Conservation (phyloP, 2,797 vertebrate genomes). For the Sebastes baramenuke region DNA sequence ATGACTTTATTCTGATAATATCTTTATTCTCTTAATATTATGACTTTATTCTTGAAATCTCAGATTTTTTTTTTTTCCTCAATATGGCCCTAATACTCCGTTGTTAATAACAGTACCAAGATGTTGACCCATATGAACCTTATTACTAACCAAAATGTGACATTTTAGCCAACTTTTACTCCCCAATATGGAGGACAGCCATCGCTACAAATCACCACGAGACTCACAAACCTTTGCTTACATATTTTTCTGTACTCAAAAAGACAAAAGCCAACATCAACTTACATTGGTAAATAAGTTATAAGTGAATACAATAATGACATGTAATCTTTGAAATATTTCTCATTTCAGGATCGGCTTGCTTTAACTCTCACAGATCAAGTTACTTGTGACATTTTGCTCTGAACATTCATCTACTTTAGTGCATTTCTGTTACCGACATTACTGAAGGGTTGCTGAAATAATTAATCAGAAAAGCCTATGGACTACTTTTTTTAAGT, state of each 20-base stretch:
- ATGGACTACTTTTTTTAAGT: conserved; percentile 51
- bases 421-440: fast-evolving
- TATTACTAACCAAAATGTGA: background rate
- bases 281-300: too few species aligned
- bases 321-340: background rate
- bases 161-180: background rate
- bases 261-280: background rate
- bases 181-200: background rate
- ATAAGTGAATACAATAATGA: background rate
- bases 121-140: background rate
- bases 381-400: background rate
- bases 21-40: too few species aligned
- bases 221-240: background rate
- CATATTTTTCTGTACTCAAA: background rate
- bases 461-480: background rate
- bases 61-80: too few species aligned
- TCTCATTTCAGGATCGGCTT: background rate
- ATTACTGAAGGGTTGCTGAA: background rate
- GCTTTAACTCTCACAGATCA: background rate
- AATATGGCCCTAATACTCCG: too few species aligned
- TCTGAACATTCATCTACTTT: background rate
- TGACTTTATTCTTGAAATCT: too few species aligned
- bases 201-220: background rate
- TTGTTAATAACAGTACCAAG: fast-evolving
- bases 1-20: too few species aligned